Percentiles rank a stretch among this genome's conserved stretches.
These are phyloP conservation scores for Nothobranchius furzeri DNA, from an alignment of 2,113 vertebrate species.

Conservation along the genomic window DNA sequence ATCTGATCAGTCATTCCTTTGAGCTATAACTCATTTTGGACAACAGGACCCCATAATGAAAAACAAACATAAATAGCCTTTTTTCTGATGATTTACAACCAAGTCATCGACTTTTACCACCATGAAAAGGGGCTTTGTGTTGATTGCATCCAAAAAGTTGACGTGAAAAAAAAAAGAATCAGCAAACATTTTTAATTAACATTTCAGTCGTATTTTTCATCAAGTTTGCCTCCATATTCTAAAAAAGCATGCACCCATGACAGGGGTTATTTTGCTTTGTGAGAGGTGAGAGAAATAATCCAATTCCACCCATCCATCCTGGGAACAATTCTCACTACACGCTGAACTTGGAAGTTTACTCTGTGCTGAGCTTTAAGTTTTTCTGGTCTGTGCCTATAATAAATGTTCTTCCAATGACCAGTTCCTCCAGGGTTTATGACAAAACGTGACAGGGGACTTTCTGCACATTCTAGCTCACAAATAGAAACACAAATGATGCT, in stretches of 20 bases:
- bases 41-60: no score
- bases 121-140: not conserved
- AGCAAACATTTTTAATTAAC: not conserved
- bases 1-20: no score
- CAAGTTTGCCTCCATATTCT: not conserved
- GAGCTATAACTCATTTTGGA: no score
- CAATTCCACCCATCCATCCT: not conserved
- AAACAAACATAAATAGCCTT: no score
- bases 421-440: not conserved
- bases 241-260: not conserved
- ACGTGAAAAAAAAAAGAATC: not conserved
- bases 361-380: not conserved
- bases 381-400: not conserved
- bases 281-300: not conserved
- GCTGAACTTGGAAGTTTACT: not conserved
- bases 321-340: constrained; percentile 1
- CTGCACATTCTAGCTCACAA: not conserved
- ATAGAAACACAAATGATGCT: not conserved
- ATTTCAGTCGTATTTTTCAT: not conserved
- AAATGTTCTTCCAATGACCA: not conserved
- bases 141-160: not conserved
- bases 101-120: no score
- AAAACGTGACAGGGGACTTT: not conserved
- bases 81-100: no score
- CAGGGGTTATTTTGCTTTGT: not conserved